These are phyloP conservation scores for Cyprinella venusta DNA, from an alignment of 2,797 vertebrate genomes.

Conservation along the genomic window DNA sequence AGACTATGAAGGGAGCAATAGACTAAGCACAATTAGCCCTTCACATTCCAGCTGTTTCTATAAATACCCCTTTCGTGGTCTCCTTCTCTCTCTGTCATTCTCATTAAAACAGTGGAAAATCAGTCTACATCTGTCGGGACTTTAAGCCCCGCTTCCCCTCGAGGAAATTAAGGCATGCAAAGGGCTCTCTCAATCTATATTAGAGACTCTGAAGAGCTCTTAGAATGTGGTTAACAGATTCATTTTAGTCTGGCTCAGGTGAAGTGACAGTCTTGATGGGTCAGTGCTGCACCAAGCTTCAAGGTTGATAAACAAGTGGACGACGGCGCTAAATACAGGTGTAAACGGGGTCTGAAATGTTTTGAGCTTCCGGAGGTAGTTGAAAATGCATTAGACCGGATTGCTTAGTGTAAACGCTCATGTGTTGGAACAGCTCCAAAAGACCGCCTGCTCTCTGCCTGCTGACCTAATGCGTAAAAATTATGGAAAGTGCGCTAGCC, in stretches of 20 bases:
- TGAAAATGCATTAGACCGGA: too few relatives aligned
- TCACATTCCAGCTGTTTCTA: constrained; percentile 88
- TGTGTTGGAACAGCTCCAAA: too few relatives aligned
- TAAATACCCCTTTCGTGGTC: constrained; percentile 92
- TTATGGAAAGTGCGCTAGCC: too few relatives aligned
- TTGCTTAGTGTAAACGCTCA: too few relatives aligned
- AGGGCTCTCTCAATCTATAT: constrained; percentile 39
- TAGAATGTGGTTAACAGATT: constrained; percentile 29
- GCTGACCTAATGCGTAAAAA: too few relatives aligned
- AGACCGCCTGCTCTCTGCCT: too few relatives aligned
- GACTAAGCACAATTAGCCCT: constrained; percentile 91
- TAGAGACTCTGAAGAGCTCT: constrained; percentile 25
- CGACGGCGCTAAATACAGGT: too few relatives aligned
- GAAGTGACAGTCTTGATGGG: constrained; percentile 19
- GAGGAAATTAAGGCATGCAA: constrained; percentile 43
- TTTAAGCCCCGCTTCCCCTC: constrained; percentile 45
- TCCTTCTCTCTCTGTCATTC: constrained; percentile 87
- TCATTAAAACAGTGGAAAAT: constrained; percentile 89
- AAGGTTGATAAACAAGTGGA: neutral
- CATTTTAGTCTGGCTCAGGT: constrained; percentile 26
- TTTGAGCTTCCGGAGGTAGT: too few relatives aligned
- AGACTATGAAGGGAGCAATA: constrained; percentile 83
- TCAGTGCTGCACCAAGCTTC: neutral
- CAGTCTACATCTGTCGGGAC: constrained; percentile 57
- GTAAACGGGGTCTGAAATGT: too few relatives aligned